phyloP scores from a whole-genome alignment of 2,797 vertebrate genomes.

The Helicolenus hilgendorfi region DNA sequence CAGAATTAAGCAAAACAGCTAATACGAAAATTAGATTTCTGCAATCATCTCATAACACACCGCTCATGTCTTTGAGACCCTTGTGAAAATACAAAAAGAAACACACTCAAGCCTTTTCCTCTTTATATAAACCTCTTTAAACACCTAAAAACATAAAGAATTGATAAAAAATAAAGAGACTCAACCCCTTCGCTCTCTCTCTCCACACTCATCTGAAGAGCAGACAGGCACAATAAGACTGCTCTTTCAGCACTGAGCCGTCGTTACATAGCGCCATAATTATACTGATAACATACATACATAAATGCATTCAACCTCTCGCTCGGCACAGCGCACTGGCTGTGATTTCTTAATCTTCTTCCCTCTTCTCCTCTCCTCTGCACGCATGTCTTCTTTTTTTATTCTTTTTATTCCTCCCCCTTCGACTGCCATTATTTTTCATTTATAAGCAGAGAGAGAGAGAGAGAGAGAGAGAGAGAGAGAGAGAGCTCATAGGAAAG shows the following conservation, averaged over 20 bases:
- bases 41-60: constrained; percentile 42
- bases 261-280: constrained; percentile 84
- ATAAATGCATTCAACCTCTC: constrained; percentile 88
- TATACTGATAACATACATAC: constrained; percentile 90
- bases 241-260: constrained; percentile 85
- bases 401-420: constrained; percentile 86
- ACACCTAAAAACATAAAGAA: constrained; percentile 75
- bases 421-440: constrained; percentile 93
- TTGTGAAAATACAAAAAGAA: constrained; percentile 30
- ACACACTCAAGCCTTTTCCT: constrained; percentile 28
- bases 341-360: constrained; percentile 89
- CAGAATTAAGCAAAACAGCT: constrained; percentile 6
- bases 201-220: constrained; percentile 74
- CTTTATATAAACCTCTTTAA: constrained; percentile 72
- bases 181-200: constrained; percentile 64
- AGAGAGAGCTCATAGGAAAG: constrained; percentile 59
- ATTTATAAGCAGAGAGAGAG: constrained; percentile 86
- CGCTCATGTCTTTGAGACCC: constrained; percentile 15
- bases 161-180: constrained; percentile 55
- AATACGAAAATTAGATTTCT: constrained; percentile 41
- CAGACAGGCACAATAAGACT: constrained; percentile 87
- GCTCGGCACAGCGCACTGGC: constrained; percentile 78
- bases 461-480: constrained; percentile 43
- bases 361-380: constrained; percentile 77
- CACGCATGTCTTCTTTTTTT: constrained; percentile 81